Percentiles rank a stretch among this genome's conserved stretches.
Conservation (phyloP, 2,113 vertebrate species). For the Dolichotis patagonum region DNA sequence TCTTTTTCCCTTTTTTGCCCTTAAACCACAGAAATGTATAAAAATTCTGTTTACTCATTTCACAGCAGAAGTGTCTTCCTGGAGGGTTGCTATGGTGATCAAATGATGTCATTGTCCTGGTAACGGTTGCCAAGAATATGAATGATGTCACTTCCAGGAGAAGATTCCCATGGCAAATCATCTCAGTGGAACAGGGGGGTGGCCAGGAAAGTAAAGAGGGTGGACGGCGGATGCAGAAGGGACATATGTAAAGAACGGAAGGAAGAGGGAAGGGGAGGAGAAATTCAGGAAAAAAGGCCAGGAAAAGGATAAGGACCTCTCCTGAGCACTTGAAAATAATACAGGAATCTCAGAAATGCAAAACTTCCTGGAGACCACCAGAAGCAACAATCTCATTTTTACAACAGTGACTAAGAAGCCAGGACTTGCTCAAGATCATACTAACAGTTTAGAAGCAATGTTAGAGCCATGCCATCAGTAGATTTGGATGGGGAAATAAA, state of each 20-base stretch:
- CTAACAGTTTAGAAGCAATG: neutral
- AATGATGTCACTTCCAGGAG: slow-evolving; percentile 77
- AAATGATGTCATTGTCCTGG: slow-evolving; percentile 74
- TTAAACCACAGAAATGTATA: neutral
- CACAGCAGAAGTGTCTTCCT: slow-evolving; percentile 41
- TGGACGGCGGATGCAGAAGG: slow-evolving; percentile 49
- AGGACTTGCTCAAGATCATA: neutral
- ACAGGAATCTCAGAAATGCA: neutral
- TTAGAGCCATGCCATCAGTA: neutral
- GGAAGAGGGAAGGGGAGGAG: slow-evolving; percentile 12
- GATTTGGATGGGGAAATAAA: neutral
- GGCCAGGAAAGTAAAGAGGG: slow-evolving; percentile 54
- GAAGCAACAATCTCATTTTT: neutral
- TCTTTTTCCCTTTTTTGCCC: slow-evolving; percentile 34
- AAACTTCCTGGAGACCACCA: neutral
- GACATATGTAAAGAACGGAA: slow-evolving; percentile 59
- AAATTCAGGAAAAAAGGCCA: neutral
- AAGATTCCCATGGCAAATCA: slow-evolving; percentile 66
- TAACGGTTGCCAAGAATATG: slow-evolving; percentile 76
- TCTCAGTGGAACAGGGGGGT: slow-evolving; percentile 45
- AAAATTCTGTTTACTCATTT: slow-evolving; percentile 52
- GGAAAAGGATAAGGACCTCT: slow-evolving; percentile 35
- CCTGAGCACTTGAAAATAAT: slow-evolving; percentile 52
- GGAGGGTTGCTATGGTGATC: slow-evolving; percentile 65
- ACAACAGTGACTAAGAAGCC: neutral